Evolutionary conservation across 2,797 vertebrate genomes (phyloP).

Genomic region (Micropoecilia bifurca): DNA sequence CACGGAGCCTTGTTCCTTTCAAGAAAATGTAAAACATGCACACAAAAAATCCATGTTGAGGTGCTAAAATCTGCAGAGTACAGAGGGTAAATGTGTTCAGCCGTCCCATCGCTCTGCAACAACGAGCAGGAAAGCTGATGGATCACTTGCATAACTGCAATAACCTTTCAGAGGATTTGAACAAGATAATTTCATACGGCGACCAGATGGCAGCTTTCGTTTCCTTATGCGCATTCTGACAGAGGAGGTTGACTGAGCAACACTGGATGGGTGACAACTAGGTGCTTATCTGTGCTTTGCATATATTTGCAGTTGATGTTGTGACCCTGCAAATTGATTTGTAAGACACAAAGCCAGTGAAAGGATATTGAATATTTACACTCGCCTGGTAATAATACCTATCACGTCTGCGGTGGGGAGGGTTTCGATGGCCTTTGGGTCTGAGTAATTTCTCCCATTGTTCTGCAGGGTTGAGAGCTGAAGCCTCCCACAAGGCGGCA

Average conservation of each 20-base stretch:
- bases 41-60: slow-evolving; percentile 61
- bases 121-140: slow-evolving; percentile 44
- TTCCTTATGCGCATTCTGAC: slow-evolving; percentile 59
- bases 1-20: slow-evolving; percentile 69
- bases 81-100: slow-evolving; percentile 55
- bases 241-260: slow-evolving; percentile 65
- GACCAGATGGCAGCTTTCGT: slow-evolving; percentile 60
- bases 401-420: slow-evolving; percentile 47
- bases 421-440: slow-evolving; percentile 63
- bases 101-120: slow-evolving; percentile 40
- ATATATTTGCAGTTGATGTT: slow-evolving; percentile 72
- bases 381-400: slow-evolving; percentile 66
- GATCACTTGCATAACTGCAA: slow-evolving; percentile 54
- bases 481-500: slow-evolving; percentile 76
- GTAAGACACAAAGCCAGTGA: slow-evolving; percentile 63
- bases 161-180: slow-evolving; percentile 75
- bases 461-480: slow-evolving; percentile 53
- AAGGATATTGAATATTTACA: slow-evolving; percentile 76
- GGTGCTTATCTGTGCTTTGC: slow-evolving; percentile 76
- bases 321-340: slow-evolving; percentile 76
- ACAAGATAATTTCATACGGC: slow-evolving; percentile 65
- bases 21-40: slow-evolving; percentile 81
- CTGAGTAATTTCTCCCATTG: slow-evolving; percentile 68
- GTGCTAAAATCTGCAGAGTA: slow-evolving; percentile 65
- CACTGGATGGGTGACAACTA: slow-evolving; percentile 65